Conservation (phyloP, 2,113 vertebrate genomes). For the Osmerus eperlanus region DNA sequence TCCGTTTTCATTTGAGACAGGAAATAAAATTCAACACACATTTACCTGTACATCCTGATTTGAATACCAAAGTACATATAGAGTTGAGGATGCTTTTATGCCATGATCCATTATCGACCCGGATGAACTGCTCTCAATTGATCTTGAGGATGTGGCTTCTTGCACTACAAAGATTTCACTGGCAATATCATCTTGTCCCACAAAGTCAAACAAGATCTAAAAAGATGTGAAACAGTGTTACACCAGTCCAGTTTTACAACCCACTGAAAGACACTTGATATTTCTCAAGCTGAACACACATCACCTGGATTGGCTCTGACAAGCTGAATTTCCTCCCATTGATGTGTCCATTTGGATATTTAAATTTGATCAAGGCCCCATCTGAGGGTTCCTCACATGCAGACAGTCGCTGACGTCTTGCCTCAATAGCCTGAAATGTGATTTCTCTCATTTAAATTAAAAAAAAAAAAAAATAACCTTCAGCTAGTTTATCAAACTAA, state of each 20-base stretch:
- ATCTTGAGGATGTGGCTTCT: constrained; percentile 24
- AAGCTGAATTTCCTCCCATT: constrained; percentile 23
- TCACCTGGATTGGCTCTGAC: too few relatives aligned
- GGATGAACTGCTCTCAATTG: constrained; percentile 13
- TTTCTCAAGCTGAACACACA: constrained; percentile 18
- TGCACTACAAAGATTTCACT: too few relatives aligned
- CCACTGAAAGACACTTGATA: not conserved
- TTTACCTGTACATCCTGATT: constrained; percentile 15
- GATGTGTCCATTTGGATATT: constrained; percentile 25
- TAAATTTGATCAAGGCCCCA: constrained; percentile 19
- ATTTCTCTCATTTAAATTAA: too few relatives aligned
- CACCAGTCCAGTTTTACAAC: not conserved
- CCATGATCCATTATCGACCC: constrained; percentile 22
- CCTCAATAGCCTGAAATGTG: constrained; percentile 22
- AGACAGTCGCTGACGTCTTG: constrained; percentile 20
- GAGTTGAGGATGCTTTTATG: constrained; percentile 17
- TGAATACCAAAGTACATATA: constrained; percentile 27
- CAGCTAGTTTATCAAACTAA: not conserved
- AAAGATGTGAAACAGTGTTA: too few relatives aligned
- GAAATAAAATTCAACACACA: not conserved
- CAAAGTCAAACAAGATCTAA: too few relatives aligned
- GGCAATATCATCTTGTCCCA: too few relatives aligned
- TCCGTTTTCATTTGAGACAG: not conserved
- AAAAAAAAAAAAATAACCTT: too few relatives aligned
- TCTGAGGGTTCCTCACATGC: constrained; percentile 13